A percentile compares a stretch with the other conserved stretches of the same genome.
phyloP scores from a whole-genome alignment of 2,888 invertebrate genomes.

The Sicus ferrugineus region DNA sequence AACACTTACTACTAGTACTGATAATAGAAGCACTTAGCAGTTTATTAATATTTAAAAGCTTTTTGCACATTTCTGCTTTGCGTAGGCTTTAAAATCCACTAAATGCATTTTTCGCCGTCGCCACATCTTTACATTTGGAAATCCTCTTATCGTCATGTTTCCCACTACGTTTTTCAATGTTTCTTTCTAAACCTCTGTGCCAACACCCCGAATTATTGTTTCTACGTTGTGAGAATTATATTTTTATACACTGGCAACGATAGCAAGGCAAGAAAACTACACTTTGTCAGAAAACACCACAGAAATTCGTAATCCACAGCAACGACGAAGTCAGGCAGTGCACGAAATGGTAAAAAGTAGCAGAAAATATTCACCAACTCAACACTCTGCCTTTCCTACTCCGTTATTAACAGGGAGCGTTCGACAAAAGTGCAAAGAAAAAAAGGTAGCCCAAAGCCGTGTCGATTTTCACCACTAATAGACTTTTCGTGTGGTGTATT shows the following conservation, averaged over 20 bases:
- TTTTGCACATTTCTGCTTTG: background rate
- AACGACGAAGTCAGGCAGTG: constrained; percentile 32
- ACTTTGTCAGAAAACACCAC: constrained; percentile 29
- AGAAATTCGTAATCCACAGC: constrained; percentile 31
- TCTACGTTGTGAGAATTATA: constrained; percentile 31
- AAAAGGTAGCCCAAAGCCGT: too few relatives aligned
- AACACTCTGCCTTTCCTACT: constrained; percentile 28
- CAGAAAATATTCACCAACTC: constrained; percentile 34
- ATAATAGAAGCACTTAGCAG: background rate
- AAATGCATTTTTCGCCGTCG: constrained; percentile 13
- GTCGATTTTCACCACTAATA: too few relatives aligned
- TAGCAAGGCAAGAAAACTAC: constrained; percentile 27
- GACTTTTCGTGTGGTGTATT: constrained; percentile 41
- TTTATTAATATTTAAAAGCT: constrained; percentile 1
- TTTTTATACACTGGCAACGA: constrained; percentile 29
- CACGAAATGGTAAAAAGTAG: constrained; percentile 35
- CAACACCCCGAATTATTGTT: constrained; percentile 47
- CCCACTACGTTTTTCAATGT: constrained; percentile 14
- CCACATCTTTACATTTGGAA: constrained; percentile 17
- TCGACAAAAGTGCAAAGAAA: constrained; percentile 26
- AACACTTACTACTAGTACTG: constrained; percentile 7
- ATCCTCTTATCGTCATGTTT: too few relatives aligned
- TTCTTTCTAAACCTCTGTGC: constrained; percentile 38
- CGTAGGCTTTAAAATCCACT: background rate
- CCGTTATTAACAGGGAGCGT: constrained; percentile 14